These are phyloP conservation scores for Tetramorium bicarinatum DNA, from an alignment of 2,888 invertebrate species.

Conservation along the genomic window DNA sequence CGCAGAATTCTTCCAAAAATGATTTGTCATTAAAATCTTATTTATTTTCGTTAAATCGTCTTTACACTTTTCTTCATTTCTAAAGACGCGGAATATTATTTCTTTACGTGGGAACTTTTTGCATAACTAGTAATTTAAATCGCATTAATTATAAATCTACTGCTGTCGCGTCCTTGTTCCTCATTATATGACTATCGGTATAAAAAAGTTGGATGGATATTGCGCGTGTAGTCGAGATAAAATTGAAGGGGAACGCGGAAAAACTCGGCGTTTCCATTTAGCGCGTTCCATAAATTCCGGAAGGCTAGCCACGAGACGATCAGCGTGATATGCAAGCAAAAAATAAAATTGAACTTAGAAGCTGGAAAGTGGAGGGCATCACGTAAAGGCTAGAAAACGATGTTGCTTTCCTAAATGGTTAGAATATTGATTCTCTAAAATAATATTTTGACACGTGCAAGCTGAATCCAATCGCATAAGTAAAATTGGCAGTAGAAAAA, in stretches of 20 bases:
- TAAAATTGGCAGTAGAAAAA: background rate
- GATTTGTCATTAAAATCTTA: background rate
- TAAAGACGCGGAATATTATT: background rate
- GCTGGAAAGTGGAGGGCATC: background rate
- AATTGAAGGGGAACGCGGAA: constrained; percentile 73
- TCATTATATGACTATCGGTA: constrained; percentile 8
- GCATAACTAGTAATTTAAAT: background rate
- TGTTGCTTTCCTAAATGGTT: constrained; percentile 38
- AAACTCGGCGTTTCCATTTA: constrained; percentile 71
- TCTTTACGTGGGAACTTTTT: background rate
- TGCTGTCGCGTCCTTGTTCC: background rate
- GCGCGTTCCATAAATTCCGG: constrained; percentile 73
- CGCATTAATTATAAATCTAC: constrained; percentile 9
- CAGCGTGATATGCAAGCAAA: constrained; percentile 70
- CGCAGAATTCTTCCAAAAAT: background rate
- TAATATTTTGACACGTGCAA: constrained; percentile 5
- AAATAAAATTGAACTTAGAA: constrained; percentile 72
- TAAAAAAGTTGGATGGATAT: constrained; percentile 63
- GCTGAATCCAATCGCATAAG: background rate
- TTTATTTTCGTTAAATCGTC: background rate
- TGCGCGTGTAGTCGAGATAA: constrained; percentile 69
- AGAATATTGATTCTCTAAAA: constrained; percentile 14
- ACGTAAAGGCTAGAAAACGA: constrained; percentile 50
- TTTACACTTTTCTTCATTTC: background rate
- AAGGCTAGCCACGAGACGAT: constrained; percentile 62